Percentiles rank a stretch among this genome's conserved stretches.
Evolutionary conservation across 2,113 vertebrate species (phyloP).

Genomic region (Thryonomys swinderianus): DNA sequence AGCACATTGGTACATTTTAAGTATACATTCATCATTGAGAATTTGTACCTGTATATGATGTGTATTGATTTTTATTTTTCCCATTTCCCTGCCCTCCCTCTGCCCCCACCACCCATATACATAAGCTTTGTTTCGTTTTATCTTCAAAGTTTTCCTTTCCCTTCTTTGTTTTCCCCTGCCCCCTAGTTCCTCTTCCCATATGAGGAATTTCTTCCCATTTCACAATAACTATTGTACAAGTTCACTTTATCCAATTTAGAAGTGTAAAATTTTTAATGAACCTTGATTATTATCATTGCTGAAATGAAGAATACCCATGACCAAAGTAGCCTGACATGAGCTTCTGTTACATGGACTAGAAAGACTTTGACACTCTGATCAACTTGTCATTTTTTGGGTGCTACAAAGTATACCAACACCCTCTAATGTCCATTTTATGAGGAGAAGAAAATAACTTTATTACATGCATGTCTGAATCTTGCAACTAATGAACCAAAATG

Average conservation of each 20-base stretch:
- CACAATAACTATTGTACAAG: neutral
- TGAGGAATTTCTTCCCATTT: too few species aligned
- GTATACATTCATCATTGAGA: too few species aligned
- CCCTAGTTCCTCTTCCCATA: too few species aligned
- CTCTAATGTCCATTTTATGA: neutral
- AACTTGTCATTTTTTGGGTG: neutral
- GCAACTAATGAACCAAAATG: neutral
- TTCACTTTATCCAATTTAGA: constrained; percentile 42
- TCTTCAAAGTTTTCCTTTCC: too few species aligned
- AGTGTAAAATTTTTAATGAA: constrained; percentile 36
- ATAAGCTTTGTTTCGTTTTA: too few species aligned
- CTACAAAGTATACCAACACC: neutral
- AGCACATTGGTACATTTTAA: too few species aligned
- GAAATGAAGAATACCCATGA: constrained; percentile 22
- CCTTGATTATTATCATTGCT: constrained; percentile 37
- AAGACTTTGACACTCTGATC: constrained; percentile 22
- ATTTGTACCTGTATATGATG: too few species aligned
- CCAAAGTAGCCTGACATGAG: neutral
- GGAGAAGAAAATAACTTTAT: constrained; percentile 41
- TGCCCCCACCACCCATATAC: too few species aligned
- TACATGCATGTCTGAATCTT: neutral
- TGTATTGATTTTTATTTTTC: too few species aligned
- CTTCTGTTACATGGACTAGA: neutral
- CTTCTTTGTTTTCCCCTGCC: too few species aligned
- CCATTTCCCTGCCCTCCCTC: too few species aligned